phyloP scores from a whole-genome alignment of 2,888 invertebrate genomes.

The Neria commutata region DNA sequence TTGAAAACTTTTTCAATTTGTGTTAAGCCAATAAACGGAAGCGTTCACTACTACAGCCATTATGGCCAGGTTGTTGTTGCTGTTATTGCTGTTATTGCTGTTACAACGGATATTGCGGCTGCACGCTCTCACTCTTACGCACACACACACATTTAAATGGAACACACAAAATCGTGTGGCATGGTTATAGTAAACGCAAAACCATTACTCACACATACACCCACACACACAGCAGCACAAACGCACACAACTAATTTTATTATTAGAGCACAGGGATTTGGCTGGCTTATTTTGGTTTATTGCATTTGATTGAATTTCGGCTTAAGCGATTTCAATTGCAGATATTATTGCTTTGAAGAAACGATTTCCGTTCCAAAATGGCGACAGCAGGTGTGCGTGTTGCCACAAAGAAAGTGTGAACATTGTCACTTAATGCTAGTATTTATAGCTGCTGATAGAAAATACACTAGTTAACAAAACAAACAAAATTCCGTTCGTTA shows the following conservation, averaged over 20 bases:
- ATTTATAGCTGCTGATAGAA: background rate
- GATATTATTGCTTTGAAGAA: background rate
- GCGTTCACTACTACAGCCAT: background rate
- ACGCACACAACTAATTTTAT: background rate
- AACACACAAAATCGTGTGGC: background rate
- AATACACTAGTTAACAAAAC: too few relatives aligned
- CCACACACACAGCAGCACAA: background rate
- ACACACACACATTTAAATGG: background rate
- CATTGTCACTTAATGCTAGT: background rate
- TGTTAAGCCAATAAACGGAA: conserved; percentile 23
- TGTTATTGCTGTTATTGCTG: background rate
- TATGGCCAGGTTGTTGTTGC: background rate
- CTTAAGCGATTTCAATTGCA: background rate
- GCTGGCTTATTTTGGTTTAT: conserved; percentile 40
- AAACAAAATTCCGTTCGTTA: too few relatives aligned
- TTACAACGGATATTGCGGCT: background rate
- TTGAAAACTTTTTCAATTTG: conserved; percentile 31
- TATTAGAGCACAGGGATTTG: conserved; percentile 37
- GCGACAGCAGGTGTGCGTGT: background rate
- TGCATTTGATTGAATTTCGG: conserved; percentile 38
- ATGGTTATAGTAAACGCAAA: background rate
- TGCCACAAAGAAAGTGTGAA: background rate
- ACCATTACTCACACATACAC: background rate
- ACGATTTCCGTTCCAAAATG: background rate
- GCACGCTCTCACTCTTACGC: background rate